Base-by-base conservation (phyloP, 2,888 invertebrate species). In the Xylota segnis region DNA sequence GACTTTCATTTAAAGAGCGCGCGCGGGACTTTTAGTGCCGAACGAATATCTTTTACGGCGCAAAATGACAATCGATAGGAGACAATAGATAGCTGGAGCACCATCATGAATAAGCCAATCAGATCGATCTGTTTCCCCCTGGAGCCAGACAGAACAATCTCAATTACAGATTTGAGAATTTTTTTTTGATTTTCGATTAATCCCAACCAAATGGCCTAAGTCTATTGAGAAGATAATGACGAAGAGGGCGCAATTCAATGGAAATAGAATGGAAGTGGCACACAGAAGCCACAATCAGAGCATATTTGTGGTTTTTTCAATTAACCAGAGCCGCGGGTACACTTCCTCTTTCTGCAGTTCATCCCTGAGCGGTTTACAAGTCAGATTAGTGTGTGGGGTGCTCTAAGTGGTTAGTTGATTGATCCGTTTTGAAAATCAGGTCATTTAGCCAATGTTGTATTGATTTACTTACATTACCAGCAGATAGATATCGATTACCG, bases 361-460 rank as follows among this genome's bases (percentile, higher is more conserved):
- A 74, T 56, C 54, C 59, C 68, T 61, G 32, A 58, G 54, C 61
- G 72, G 23, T 16, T 68, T 6, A 37, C 37, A n/a, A n/a, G n/a
- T n/a, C 37, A 16, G 10, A 29, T 16, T 47, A 23, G 6, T 9
- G 34, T 18, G 45, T 56, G 32, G 58, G 50, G 72, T 68, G 83
- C 59, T 23, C 37, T 16, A 65, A 71, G 59, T 70, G 59, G 34
- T 61, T 2, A 54, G n/a, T n/a, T n/a, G 27, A 47, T 66, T 47
- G 9, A 68, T n/a, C n/a, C n/a, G n/a, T 37, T 52, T 43, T 63
- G 16, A 37, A 66, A 82, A 71, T 54, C 45, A 63, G 83, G 83
- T 83, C 83, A 74, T 14, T 61, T 74, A 68, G 47, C 50, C 43
- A 71, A 77, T 83, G 70, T 65, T n/a, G 70, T 83, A 58, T 77